A percentile compares a stretch with the other conserved stretches of the same genome.
Evolutionary conservation across 2,888 invertebrate species (phyloP).

Genomic region (Cylindroiulus punctatus): DNA sequence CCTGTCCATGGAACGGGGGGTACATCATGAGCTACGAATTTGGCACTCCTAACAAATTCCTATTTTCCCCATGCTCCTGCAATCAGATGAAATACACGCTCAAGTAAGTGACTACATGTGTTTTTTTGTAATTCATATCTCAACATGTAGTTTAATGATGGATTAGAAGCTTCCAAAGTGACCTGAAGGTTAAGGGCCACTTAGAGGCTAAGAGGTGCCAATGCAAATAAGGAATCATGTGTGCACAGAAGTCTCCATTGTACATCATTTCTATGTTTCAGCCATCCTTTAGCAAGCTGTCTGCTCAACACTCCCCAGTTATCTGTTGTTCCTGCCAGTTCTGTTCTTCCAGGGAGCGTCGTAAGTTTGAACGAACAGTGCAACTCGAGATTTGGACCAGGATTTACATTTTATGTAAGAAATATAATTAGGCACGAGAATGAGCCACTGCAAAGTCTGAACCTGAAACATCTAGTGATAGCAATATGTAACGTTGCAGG

Average conservation of each 20-base stretch:
- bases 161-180: not conserved
- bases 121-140: no score
- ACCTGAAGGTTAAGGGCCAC: no score
- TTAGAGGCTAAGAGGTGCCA: no score
- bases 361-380: not conserved
- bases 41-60: not conserved
- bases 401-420: not conserved
- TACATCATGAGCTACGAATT: constrained; percentile 7
- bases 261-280: no score
- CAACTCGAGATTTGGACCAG: not conserved
- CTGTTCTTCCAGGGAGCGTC: not conserved
- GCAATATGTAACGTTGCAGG: not conserved
- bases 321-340: not conserved
- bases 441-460: no score
- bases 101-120: not conserved
- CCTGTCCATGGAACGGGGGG: not conserved
- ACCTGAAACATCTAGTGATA: no score
- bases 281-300: no score
- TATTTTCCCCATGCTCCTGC: not conserved
- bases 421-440: no score
- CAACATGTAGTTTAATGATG: no score
- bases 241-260: no score
- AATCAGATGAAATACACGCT: not conserved
- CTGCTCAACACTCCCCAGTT: not conserved
- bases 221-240: no score